Evolutionary conservation across 2,113 vertebrate species (phyloP).

Genomic region (Crotalus helleri): DNA sequence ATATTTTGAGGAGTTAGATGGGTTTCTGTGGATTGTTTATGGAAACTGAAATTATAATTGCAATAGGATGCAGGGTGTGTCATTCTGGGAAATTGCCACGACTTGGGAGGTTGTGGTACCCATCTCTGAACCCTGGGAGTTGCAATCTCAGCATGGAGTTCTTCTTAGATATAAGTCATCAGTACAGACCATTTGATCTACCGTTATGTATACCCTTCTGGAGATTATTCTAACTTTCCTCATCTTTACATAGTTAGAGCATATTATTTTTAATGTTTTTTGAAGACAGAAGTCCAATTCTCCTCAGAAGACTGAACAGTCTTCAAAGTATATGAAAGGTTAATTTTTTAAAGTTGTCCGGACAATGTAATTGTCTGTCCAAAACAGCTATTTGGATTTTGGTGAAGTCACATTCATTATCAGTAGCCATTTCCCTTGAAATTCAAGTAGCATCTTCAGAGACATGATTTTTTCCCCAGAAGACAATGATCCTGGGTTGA

Average conservation of each 20-base stretch:
- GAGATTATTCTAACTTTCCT: not conserved
- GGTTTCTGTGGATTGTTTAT: conserved; percentile 5
- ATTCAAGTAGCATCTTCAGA: not conserved
- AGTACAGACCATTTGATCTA: not conserved
- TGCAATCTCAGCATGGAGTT: not conserved
- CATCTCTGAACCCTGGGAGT: not conserved
- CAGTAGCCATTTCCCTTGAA: not conserved
- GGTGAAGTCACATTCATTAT: not conserved
- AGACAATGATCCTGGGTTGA: not conserved
- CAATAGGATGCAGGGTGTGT: conserved; percentile 3
- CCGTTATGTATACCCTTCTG: not conserved
- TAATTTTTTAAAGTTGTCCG: not conserved
- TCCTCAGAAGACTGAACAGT: not conserved
- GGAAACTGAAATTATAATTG: conserved; percentile 18
- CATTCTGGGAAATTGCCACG: not conserved
- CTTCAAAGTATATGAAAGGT: not conserved
- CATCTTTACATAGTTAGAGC: not conserved
- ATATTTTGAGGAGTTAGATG: not conserved
- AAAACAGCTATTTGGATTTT: not conserved
- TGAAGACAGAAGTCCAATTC: not conserved
- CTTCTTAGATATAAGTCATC: not conserved
- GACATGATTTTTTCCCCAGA: not conserved
- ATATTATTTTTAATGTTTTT: not conserved
- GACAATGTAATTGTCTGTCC: not conserved
- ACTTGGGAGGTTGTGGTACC: conserved; percentile 26